Percentiles rank a stretch among this genome's conserved stretches.
Conservation (phyloP, 2,797 vertebrate species). For the Acomys russatus region DNA sequence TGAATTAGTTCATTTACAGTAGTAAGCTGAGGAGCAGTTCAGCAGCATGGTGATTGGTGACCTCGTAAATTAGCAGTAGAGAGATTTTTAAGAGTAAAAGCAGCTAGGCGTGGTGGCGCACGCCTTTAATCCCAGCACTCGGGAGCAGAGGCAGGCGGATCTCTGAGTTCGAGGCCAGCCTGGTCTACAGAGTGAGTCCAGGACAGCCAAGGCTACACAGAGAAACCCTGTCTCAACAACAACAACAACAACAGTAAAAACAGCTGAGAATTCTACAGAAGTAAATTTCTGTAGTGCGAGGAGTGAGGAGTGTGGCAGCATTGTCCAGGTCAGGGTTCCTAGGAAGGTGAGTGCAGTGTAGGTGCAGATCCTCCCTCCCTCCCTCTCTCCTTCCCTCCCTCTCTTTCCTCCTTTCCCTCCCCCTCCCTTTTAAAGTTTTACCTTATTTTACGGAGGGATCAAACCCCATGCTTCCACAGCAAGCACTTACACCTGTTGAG, state of each 20-base stretch:
- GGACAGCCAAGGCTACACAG: too few relatives aligned
- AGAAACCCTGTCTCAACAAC: too few relatives aligned
- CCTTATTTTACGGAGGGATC: background rate
- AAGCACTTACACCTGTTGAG: background rate
- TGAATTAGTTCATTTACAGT: background rate
- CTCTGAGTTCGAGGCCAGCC: too few relatives aligned
- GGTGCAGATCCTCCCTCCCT: background rate
- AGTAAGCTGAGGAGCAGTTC: background rate
- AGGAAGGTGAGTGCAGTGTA: background rate
- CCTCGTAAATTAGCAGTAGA: background rate
- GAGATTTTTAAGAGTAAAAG: background rate
- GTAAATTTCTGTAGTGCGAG: background rate
- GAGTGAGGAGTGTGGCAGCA: background rate
- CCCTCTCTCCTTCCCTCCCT: background rate
- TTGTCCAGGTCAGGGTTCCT: background rate
- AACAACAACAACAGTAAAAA: too few relatives aligned
- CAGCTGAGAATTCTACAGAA: background rate
- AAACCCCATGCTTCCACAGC: background rate
- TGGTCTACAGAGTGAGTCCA: too few relatives aligned
- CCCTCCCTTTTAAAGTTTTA: background rate
- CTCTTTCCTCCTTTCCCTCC: background rate
- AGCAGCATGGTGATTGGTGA: background rate
- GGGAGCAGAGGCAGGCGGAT: too few relatives aligned
- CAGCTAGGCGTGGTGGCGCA: background rate
- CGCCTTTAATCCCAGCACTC: too few relatives aligned